Conservation (phyloP, 2,888 invertebrate genomes). For the Dryadula phaetusa region DNA sequence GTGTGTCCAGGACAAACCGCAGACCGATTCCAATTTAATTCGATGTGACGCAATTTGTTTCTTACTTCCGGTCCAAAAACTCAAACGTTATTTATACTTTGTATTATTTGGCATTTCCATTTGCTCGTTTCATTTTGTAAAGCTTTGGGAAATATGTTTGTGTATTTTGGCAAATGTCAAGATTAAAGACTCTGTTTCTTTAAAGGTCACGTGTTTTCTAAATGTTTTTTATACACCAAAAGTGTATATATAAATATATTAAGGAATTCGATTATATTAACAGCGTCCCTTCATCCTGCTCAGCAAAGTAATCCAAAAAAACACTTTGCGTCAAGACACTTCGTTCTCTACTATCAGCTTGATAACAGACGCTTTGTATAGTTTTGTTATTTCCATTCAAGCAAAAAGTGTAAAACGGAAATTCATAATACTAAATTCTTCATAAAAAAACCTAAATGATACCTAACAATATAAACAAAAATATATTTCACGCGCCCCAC, state of each 20-base stretch:
- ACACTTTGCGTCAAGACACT: too few species aligned
- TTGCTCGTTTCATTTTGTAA: slow-evolving; percentile 4
- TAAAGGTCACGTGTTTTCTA: not conserved
- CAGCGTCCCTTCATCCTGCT: too few species aligned
- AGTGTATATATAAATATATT: too few species aligned
- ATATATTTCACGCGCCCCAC: not conserved
- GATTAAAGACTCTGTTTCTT: not conserved
- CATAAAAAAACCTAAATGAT: too few species aligned
- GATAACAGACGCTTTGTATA: too few species aligned
- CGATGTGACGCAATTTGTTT: slow-evolving; percentile 51
- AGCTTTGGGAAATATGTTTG: not conserved
- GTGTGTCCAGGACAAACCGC: slow-evolving; percentile 50
- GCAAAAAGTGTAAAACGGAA: too few species aligned
- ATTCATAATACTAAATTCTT: too few species aligned
- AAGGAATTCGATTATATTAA: too few species aligned
- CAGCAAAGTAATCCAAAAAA: too few species aligned
- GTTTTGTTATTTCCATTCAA: too few species aligned
- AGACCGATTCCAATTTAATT: slow-evolving; percentile 54
- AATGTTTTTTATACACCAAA: not conserved
- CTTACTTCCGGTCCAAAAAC: slow-evolving; percentile 28
- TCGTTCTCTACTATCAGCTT: too few species aligned
- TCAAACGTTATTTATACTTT: slow-evolving; percentile 11
- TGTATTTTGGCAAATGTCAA: not conserved
- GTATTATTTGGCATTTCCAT: slow-evolving; percentile 2
- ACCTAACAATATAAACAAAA: not conserved